Evolutionary conservation across 1,140 invertebrate genomes (phyloP), one percentile per base, ranked within the genome.

Genomic region (Panagrolaimus sp.): DNA sequence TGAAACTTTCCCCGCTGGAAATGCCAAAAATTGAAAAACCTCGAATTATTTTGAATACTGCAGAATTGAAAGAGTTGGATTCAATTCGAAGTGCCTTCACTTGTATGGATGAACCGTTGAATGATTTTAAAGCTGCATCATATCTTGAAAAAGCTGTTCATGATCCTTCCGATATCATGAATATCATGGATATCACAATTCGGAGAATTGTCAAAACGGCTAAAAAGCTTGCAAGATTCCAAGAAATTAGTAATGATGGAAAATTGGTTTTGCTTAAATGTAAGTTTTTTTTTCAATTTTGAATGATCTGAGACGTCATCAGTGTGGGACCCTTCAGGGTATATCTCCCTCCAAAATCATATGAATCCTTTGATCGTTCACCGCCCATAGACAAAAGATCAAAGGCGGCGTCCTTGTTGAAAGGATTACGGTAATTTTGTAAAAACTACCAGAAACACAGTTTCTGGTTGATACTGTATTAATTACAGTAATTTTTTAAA

Each of bases 241-340:
- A 73, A 26, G 71, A 77, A 12, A 63, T 81, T 9, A 77, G 65
- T 1, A 69, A 80, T 14, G 75, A 79, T 28, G 78, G 76, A 28
- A 82, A 82, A 58, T 77, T 83, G 46, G 64, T 68, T 12, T 64
- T 81, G 62, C 70, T 81, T 32, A 81, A 96, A 85, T 91, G 91
- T 10, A 89, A 90, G 0, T 92, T 90, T 71, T 91, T 90, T 70
- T 9, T n/a, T n/a, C n/a, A n/a, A n/a, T n/a, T n/a, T n/a, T n/a
- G n/a, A n/a, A n/a, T n/a, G n/a, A n/a, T n/a, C n/a, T n/a, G n/a
- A n/a, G n/a, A n/a, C n/a, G n/a, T n/a, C n/a, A n/a, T n/a, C n/a
- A n/a, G n/a, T n/a, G n/a, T n/a, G n/a, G n/a, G n/a, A n/a, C n/a
- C n/a, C n/a, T n/a, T n/a, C n/a, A n/a, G n/a, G n/a, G n/a, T n/a